A percentile compares a stretch with the other conserved stretches of the same genome.
phyloP scores from a whole-genome alignment of 2,113 vertebrate species.

The Onychostruthus taczanowskii region DNA sequence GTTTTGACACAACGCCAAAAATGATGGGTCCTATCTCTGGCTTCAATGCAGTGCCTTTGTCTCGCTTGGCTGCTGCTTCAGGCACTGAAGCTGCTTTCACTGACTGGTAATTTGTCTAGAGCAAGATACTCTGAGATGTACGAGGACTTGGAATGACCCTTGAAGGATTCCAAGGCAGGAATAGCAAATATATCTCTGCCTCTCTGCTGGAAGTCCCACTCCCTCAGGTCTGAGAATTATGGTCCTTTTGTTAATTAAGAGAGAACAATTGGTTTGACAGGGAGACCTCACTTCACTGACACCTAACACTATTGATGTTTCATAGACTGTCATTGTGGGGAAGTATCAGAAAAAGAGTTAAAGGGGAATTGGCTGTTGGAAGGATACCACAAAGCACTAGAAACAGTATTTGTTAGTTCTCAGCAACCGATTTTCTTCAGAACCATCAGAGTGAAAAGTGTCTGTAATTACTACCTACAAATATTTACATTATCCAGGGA shows the following conservation, averaged over 20 bases:
- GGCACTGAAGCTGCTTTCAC: neutral
- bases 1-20: neutral
- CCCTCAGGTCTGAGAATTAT: neutral
- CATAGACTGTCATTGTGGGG: neutral
- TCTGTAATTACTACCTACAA: neutral
- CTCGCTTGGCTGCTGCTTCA: neutral
- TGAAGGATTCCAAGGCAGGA: neutral
- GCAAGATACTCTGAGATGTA: neutral
- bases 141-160: neutral
- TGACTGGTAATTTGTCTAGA: neutral
- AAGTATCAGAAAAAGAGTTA: neutral
- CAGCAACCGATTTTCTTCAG: neutral
- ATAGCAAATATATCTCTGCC: fast-evolving
- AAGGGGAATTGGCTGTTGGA: neutral
- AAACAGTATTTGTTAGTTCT: neutral
- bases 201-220: neutral
- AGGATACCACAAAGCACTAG: neutral
- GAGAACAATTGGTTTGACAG: neutral
- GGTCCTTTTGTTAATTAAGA: neutral
- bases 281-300: neutral
- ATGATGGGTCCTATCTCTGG: neutral
- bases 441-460: neutral
- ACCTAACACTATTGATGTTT: neutral
- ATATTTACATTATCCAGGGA: neutral
- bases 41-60: neutral